Conservation (phyloP, 35 echinoderm and acorn worm species). For the Heliocidaris erythrogramma region DNA sequence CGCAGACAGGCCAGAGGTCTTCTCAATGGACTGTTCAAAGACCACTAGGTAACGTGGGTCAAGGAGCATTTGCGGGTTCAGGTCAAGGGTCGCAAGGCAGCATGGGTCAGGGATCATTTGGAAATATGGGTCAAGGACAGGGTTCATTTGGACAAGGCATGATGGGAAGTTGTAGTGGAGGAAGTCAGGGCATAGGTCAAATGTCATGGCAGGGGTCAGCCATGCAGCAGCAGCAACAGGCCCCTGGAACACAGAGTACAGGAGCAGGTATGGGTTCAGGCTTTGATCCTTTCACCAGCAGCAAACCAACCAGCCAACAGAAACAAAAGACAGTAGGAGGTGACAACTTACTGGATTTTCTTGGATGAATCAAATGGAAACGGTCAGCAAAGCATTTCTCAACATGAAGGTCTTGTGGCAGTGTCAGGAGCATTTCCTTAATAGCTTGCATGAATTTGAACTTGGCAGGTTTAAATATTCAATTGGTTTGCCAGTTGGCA, state of each 20-base stretch:
- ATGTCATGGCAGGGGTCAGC: not conserved
- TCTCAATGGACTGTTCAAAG: slow-evolving; percentile 29
- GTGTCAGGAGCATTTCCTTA: not conserved
- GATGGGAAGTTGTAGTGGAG: slow-evolving; percentile 50
- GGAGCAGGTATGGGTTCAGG: not conserved
- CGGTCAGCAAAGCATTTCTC: not conserved
- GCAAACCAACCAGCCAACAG: not conserved
- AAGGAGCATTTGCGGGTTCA: not conserved
- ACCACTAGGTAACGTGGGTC: not conserved
- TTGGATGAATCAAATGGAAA: slow-evolving; percentile 16
- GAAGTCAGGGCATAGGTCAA: slow-evolving; percentile 45
- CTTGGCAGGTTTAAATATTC: too few species aligned
- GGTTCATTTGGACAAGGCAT: slow-evolving; percentile 16
- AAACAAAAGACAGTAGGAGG: not conserved
- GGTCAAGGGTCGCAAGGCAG: slow-evolving; percentile 29
- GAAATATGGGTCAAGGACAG: not conserved
- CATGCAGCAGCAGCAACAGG: not conserved
- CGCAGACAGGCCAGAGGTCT: slow-evolving; percentile 33
- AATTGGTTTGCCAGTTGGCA: too few species aligned
- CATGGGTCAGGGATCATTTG: slow-evolving; percentile 38
- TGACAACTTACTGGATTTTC: slow-evolving; percentile 63
- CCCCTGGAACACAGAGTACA: not conserved
- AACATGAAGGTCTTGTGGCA: not conserved
- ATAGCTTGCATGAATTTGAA: not conserved
- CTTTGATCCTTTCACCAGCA: slow-evolving; percentile 54